A percentile compares a stretch with the other conserved stretches of the same genome.
Evolutionary conservation across 2,888 invertebrate species (phyloP).

Genomic region (Drepanosiphum platanoidis): DNA sequence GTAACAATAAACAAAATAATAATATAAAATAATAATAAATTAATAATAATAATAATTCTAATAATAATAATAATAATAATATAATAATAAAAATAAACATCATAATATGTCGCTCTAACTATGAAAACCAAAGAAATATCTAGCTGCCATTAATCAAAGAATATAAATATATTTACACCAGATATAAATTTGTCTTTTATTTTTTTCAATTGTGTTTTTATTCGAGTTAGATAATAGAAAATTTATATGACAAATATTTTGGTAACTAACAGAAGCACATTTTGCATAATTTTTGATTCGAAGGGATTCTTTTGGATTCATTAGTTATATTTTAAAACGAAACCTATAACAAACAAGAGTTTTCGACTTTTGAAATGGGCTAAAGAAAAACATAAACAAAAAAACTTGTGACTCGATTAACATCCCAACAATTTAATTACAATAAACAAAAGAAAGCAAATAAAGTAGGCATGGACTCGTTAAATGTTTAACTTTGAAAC

Average conservation of each 20-base stretch:
- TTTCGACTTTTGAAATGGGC: neutral
- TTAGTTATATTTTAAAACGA: neutral
- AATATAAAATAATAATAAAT: constrained; percentile 53
- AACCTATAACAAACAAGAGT: neutral
- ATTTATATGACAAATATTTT: constrained; percentile 31
- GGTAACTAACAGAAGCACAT: constrained; percentile 47
- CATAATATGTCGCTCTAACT: constrained; percentile 1
- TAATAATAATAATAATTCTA: constrained; percentile 48
- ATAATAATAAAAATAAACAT: constrained; percentile 21
- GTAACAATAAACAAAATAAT: constrained; percentile 59
- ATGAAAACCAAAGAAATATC: constrained; percentile 30
- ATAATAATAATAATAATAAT: too few species aligned
- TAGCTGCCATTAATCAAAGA: constrained; percentile 33
- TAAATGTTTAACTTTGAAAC: constrained; percentile 6
- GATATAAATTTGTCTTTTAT: constrained; percentile 24
- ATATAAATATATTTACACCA: constrained; percentile 33
- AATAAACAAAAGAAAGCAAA: neutral
- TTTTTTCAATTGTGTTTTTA: neutral
- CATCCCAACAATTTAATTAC: neutral
- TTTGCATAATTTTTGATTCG: constrained; percentile 20
- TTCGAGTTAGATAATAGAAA: neutral
- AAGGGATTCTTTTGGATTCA: neutral
- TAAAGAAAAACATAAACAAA: neutral
- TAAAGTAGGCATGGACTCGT: constrained; percentile 5
- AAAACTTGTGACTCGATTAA: constrained; percentile 4